Conservation (phyloP, 2,797 vertebrate species). For the Lutjanus argentimaculatus region DNA sequence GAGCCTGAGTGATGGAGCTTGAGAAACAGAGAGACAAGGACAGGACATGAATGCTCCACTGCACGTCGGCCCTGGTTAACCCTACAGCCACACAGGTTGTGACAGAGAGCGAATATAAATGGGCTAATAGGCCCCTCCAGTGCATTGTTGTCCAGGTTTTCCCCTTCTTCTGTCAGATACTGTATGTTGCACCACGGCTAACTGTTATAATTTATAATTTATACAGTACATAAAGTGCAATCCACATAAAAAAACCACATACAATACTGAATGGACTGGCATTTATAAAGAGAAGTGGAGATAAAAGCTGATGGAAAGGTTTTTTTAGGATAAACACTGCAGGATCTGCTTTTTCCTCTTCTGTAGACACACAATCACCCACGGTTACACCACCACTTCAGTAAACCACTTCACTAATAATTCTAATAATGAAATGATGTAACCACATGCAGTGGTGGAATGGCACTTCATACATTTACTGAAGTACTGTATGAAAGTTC, state of each 20-base stretch:
- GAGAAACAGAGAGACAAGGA: conserved; percentile 69
- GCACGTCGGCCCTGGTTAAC: conserved; percentile 60
- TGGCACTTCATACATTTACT: background rate
- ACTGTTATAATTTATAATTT: background rate
- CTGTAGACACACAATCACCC: background rate
- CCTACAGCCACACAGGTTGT: conserved; percentile 54
- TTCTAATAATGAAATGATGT: background rate
- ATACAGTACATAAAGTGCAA: background rate
- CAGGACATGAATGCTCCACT: conserved; percentile 61
- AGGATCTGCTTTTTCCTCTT: conserved; percentile 4
- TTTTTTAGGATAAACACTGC: background rate
- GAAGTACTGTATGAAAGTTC: background rate
- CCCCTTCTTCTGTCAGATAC: conserved; percentile 25
- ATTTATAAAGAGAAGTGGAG: background rate
- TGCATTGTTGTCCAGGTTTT: conserved; percentile 36
- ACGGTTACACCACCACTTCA: background rate
- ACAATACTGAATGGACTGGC: background rate
- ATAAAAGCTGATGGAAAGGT: background rate
- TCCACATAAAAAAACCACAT: background rate
- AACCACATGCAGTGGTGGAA: background rate
- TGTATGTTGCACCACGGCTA: conserved; percentile 7
- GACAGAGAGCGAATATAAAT: conserved; percentile 60
- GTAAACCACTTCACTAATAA: background rate
- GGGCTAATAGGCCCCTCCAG: conserved; percentile 39
- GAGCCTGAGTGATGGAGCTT: conserved; percentile 71